phyloP scores from a whole-genome alignment of 2,888 invertebrate genomes.

The Cyaniris semiargus region DNA sequence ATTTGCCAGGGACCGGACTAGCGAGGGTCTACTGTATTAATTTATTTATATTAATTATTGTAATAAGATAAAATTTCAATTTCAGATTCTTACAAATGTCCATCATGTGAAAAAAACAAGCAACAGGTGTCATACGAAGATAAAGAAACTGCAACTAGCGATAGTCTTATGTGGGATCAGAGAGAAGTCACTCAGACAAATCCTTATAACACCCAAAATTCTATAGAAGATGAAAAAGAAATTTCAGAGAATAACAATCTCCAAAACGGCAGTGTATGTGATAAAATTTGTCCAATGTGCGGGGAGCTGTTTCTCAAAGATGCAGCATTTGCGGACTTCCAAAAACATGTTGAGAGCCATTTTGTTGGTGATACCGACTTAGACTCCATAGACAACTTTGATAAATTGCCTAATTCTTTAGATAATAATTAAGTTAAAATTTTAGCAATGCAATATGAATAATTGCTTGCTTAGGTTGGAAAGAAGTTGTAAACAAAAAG shows the following conservation, averaged over 20 bases:
- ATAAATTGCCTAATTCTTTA: conserved; percentile 70
- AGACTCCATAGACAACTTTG: conserved; percentile 79
- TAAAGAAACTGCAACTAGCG: conserved; percentile 74
- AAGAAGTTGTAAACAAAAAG: background rate
- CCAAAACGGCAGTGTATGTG: conserved; percentile 47
- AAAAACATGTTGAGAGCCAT: conserved; percentile 88
- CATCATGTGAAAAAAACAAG: conserved; percentile 60
- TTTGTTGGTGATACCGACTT: conserved; percentile 82
- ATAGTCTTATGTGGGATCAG: conserved; percentile 73
- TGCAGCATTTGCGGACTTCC: conserved; percentile 83
- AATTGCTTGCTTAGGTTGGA: background rate
- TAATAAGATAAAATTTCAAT: conserved; percentile 37
- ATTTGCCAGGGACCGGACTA: no score
- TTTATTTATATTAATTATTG: no score
- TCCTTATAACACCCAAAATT: conserved; percentile 61
- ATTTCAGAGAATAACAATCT: conserved; percentile 49
- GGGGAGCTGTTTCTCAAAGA: conserved; percentile 81
- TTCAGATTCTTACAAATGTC: conserved; percentile 73
- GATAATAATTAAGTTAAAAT: conserved; percentile 46
- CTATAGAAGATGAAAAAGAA: conserved; percentile 54
- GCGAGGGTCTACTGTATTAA: no score
- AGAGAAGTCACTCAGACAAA: conserved; percentile 68
- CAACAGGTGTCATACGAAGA: conserved; percentile 62
- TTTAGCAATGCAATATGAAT: background rate
- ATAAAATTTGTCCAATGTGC: conserved; percentile 89